These are phyloP conservation scores for Rissa tridactyla DNA, from an alignment of 2,113 vertebrate species.

Conservation along the genomic window DNA sequence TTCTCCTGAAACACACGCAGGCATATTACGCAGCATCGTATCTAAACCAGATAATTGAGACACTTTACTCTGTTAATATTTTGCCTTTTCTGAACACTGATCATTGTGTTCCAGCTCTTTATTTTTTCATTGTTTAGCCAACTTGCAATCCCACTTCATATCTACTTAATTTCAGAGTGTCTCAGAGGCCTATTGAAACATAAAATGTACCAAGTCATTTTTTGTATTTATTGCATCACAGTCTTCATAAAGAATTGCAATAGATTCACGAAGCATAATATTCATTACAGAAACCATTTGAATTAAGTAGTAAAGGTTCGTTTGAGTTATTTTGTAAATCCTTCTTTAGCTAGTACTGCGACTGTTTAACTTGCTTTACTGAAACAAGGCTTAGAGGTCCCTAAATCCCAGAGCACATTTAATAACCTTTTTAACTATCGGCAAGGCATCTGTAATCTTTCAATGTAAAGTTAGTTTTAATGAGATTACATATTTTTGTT, in stretches of 20 bases:
- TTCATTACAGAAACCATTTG: neutral
- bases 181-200: neutral
- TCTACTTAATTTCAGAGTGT: neutral
- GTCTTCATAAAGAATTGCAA: neutral
- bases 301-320: neutral
- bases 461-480: neutral
- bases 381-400: neutral
- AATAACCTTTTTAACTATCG: neutral
- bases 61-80: neutral
- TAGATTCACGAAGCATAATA: neutral
- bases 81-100: neutral
- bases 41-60: neutral
- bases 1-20: neutral
- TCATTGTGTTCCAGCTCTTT: neutral
- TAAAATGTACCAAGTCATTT: neutral
- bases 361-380: neutral
- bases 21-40: neutral
- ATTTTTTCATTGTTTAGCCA: neutral
- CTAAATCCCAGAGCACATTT: neutral
- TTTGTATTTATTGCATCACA: neutral
- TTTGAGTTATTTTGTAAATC: neutral
- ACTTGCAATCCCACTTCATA: neutral
- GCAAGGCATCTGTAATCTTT: neutral
- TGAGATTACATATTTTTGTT: neutral
- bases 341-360: neutral